Percentiles rank a stretch among this genome's conserved stretches.
These are phyloP conservation scores for Pelagia noctiluca DNA, from an alignment of 30 jellyfish, hydroid and myxozoan genomes.

Conservation along the genomic window DNA sequence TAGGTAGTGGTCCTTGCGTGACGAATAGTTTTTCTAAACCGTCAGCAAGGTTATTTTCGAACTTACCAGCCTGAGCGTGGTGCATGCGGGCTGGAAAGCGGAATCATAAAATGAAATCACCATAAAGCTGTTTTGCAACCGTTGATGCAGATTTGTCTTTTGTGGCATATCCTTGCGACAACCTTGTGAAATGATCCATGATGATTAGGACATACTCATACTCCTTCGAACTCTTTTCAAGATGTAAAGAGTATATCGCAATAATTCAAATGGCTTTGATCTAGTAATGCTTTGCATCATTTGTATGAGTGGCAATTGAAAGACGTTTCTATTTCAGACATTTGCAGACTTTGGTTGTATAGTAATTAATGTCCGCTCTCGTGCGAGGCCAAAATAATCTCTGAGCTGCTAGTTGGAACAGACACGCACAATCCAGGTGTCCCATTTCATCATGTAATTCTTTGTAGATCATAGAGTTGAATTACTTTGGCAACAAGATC, in stretches of 20 bases:
- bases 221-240: conserved; percentile 34
- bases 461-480: background rate
- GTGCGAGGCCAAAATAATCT: conserved; percentile 50
- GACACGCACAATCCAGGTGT: conserved; percentile 44
- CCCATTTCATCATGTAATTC: conserved; percentile 59
- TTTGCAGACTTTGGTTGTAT: background rate
- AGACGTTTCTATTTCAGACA: conserved; percentile 32
- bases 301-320: background rate
- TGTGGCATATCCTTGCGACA: conserved; percentile 21
- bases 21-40: background rate
- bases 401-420: conserved; percentile 34
- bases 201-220: conserved; percentile 13
- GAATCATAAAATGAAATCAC: conserved; percentile 21
- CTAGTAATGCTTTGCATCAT: conserved; percentile 18
- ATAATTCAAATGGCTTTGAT: conserved; percentile 35
- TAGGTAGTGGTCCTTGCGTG: conserved; percentile 45
- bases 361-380: conserved; percentile 23
- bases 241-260: conserved; percentile 3
- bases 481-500: conserved; percentile 32
- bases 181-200: conserved; percentile 35
- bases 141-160: conserved; percentile 37
- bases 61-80: conserved; percentile 25
- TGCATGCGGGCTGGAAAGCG: conserved; percentile 31
- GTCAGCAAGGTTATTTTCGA: conserved; percentile 7
- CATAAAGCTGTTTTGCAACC: conserved; percentile 26